Conservation (phyloP, 2,888 invertebrate species). For the Brachypterus glaber region DNA sequence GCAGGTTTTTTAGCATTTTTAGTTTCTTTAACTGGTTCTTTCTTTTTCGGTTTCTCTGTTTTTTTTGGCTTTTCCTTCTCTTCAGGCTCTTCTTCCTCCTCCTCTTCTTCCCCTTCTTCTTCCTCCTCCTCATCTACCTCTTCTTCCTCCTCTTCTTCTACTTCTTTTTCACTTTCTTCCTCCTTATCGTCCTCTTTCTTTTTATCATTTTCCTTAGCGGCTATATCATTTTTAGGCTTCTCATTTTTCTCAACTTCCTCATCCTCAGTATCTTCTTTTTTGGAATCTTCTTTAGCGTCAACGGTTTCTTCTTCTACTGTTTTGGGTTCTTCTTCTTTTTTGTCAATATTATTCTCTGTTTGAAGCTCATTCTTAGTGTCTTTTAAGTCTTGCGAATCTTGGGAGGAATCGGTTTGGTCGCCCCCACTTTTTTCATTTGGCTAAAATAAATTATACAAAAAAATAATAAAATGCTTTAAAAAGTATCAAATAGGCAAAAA, state of each 20-base stretch:
- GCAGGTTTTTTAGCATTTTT: too few species aligned
- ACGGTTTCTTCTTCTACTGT: conserved; percentile 22
- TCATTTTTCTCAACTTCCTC: conserved; percentile 18
- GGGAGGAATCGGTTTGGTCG: conserved; percentile 31
- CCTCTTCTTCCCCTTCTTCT: conserved; percentile 18
- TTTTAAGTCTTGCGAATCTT: conserved; percentile 28
- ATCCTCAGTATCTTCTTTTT: conserved; percentile 20
- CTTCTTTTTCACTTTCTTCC: conserved; percentile 14
- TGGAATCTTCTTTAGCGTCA: conserved; percentile 21
- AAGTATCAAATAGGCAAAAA: background rate
- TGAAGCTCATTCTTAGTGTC: conserved; percentile 20
- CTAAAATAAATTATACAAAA: conserved; percentile 19
- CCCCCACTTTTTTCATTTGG: conserved; percentile 27
- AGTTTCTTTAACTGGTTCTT: too few species aligned
- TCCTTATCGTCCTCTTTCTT: conserved; percentile 12
- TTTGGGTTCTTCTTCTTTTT: conserved; percentile 25
- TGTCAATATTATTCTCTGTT: conserved; percentile 21
- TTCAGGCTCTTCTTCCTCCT: conserved; percentile 10
- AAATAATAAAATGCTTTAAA: background rate
- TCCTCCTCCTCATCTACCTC: conserved; percentile 9
- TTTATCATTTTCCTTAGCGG: conserved; percentile 16
- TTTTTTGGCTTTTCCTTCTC: background rate
- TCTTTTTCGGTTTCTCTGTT: background rate
- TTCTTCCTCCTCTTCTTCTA: conserved; percentile 10
- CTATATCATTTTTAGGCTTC: conserved; percentile 14